Conservation (phyloP, 1,140 invertebrate species). For the Pseudomyrmex concolor region DNA sequence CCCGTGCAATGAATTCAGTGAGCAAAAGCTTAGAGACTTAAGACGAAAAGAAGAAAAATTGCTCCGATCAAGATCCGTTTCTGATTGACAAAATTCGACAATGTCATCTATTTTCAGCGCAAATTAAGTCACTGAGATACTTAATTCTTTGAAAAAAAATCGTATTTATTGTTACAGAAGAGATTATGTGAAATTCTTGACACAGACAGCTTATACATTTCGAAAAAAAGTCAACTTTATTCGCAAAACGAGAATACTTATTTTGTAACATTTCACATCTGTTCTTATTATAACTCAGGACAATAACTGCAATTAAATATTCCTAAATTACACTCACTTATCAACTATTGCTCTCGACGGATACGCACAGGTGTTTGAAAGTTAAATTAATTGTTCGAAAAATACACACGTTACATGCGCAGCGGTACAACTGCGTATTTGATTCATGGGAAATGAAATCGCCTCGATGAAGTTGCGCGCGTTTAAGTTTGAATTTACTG, state of each 20-base stretch:
- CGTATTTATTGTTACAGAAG: background rate
- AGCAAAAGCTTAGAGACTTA: background rate
- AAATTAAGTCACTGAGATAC: slow-evolving; percentile 27
- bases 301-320: too few species aligned
- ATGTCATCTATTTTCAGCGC: background rate
- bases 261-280: too few species aligned
- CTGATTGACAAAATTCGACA: slow-evolving; percentile 3
- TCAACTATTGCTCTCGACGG: background rate
- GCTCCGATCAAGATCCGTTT: background rate
- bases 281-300: too few species aligned
- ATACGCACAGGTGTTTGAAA: background rate
- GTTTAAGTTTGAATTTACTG: slow-evolving; percentile 38
- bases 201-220: background rate
- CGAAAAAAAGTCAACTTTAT: background rate
- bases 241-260: too few species aligned
- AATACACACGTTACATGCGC: background rate
- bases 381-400: slow-evolving; percentile 41
- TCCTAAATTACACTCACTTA: slow-evolving; percentile 6
- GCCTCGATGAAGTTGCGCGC: slow-evolving; percentile 35
- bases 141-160: slow-evolving; percentile 39
- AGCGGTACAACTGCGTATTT: background rate
- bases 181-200: slow-evolving; percentile 3
- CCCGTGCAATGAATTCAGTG: slow-evolving; percentile 2
- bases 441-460: slow-evolving; percentile 21
- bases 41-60: slow-evolving; percentile 7